Base-by-base conservation (phyloP, 2,113 vertebrate species). In the Tor tambroides region DNA sequence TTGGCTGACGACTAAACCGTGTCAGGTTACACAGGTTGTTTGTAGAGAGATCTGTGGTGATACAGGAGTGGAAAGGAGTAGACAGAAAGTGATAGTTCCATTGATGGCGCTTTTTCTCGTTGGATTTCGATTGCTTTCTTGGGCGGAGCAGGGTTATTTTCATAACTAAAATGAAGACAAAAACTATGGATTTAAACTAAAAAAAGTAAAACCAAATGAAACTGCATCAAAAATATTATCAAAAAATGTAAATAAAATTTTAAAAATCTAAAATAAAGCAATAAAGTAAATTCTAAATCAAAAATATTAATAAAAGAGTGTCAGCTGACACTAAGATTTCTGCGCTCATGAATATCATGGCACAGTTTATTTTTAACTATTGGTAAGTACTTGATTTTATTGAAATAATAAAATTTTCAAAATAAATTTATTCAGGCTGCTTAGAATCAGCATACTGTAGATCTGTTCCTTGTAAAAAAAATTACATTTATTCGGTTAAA, bases 21-120 rank as follows among this genome's bases (percentile, higher is more conserved):
- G 91, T 95, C 93, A 89, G 90, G 91, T 95, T 90, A 93, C 94
- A 90, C 94, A 90, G 87, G 69, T 72, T 84, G 86, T 90, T 87
- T 86, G 89, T 86, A 82, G 83, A 49, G 89, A 65, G 80, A 88
- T 90, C 89, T 87, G 74, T 84, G 81, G 7, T 21, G 54, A 89
- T 83, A 83, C 65, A 83, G 80, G 67, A 54, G 84, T 74, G 17
- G 80, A 72, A 32, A 72, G 86, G 87, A 54, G 54, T 38, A 86
- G 67, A 87, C 78, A 85, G 85, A 91, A 87, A 87, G 81, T 72
- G 88, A 90, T 80, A 75, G 84, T 21, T 75, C 88, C 63, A 87
- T 10, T 32, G 32, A 80, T 80, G 78, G 9, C 28, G n/a, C 76
- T 30, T 86, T 91, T 83, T 81, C 54, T 85, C 86, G n/a, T n/a